A percentile compares a stretch with the other conserved stretches of the same genome.
phyloP scores from a whole-genome alignment of 1,140 invertebrate species.

The Melanaphis sacchari region DNA sequence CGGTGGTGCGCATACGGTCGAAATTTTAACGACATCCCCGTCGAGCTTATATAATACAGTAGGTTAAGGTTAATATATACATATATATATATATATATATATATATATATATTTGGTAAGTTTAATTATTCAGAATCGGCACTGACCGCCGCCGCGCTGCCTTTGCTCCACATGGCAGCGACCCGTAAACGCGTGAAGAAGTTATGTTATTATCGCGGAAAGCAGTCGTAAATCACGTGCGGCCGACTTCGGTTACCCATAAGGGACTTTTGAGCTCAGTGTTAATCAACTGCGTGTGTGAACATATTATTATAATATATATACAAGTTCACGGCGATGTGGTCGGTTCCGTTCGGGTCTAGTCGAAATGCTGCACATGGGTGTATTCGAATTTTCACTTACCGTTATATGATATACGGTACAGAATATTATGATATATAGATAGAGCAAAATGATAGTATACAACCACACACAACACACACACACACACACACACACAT shows the following conservation, averaged over 20 bases:
- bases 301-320: neutral
- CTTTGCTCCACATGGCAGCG: neutral
- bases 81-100: neutral
- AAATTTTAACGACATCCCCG: conserved; percentile 16
- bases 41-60: neutral
- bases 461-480: neutral
- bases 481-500: no score
- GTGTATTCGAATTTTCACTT: neutral
- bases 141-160: neutral
- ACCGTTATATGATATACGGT: neutral
- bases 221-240: conserved; percentile 29
- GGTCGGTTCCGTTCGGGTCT: neutral
- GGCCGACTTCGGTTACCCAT: neutral
- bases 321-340: neutral
- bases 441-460: neutral
- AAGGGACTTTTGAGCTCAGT: neutral
- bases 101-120: no score
- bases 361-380: neutral
- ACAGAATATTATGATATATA: neutral
- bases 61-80: neutral
- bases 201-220: conserved; percentile 20
- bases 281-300: neutral
- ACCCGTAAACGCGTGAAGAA: neutral
- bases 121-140: conserved; percentile 38
- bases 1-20: neutral